These are phyloP conservation scores for Cantharis nigra DNA, from an alignment of 2,888 invertebrate genomes.

Conservation along the genomic window DNA sequence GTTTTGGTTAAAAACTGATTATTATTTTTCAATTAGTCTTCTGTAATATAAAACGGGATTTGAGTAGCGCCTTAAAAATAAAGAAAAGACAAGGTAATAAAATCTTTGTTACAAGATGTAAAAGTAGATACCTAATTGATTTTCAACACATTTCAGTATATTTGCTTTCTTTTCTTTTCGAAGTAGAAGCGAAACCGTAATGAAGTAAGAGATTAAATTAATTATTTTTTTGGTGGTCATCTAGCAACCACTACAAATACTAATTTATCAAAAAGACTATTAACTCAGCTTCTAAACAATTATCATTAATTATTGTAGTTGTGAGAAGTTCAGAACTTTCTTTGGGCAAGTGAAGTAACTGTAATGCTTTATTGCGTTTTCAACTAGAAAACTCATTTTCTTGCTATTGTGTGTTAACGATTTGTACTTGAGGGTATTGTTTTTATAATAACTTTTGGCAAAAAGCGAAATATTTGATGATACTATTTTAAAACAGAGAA, in stretches of 20 bases:
- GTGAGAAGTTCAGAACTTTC: background rate
- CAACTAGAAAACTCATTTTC: background rate
- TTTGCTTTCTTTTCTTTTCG: background rate
- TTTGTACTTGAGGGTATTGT: background rate
- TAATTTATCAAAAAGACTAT: background rate
- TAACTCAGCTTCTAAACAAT: background rate
- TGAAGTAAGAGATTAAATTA: background rate
- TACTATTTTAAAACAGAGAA: background rate
- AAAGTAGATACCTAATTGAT: background rate
- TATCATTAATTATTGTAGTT: background rate
- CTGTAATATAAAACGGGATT: background rate
- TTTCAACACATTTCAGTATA: background rate
- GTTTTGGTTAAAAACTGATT: background rate
- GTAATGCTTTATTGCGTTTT: background rate
- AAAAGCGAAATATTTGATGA: background rate
- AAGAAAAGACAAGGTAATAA: background rate
- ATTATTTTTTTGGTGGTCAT: background rate
- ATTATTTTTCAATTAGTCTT: background rate
- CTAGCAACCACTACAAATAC: background rate
- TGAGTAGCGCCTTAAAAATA: background rate
- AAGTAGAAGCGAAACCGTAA: background rate
- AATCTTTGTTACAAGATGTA: background rate
- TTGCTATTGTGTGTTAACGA: background rate
- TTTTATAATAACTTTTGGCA: background rate
- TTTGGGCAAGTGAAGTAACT: background rate